A percentile compares a stretch with the other conserved stretches of the same genome.
These are phyloP conservation scores for Pipa parva DNA, from an alignment of 2,113 vertebrate genomes.

Conservation along the genomic window DNA sequence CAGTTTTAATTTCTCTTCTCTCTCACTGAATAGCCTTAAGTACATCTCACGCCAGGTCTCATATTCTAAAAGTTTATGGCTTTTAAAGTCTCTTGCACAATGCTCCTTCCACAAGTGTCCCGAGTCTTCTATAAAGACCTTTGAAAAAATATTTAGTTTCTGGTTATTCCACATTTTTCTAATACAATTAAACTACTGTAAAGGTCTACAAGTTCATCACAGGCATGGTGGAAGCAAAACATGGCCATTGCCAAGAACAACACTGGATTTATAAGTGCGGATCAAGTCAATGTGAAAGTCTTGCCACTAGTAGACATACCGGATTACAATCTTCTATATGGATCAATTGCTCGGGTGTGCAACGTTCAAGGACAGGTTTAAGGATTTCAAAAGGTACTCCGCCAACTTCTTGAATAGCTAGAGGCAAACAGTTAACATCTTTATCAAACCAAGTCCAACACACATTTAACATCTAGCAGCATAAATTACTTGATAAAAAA, in stretches of 20 bases:
- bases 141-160: constrained; percentile 38
- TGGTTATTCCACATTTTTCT: background rate
- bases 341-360: constrained; percentile 78
- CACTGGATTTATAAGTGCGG: constrained; percentile 13
- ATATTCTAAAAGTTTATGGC: constrained; percentile 61
- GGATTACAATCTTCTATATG: constrained; percentile 80
- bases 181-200: too few species aligned
- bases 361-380: constrained; percentile 79
- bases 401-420: constrained; percentile 78
- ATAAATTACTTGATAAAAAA: too few species aligned
- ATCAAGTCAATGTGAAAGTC: too few species aligned
- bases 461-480: too few species aligned
- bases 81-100: constrained; percentile 75
- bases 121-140: constrained; percentile 67
- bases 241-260: background rate
- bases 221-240: background rate
- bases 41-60: constrained; percentile 88
- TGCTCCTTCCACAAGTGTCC: constrained; percentile 80
- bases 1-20: constrained; percentile 72
- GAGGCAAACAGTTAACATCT: constrained; percentile 40
- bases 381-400: constrained; percentile 87
- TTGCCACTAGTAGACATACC: constrained; percentile 58
- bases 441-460: too few species aligned
- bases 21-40: constrained; percentile 68
- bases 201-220: background rate